These are phyloP conservation scores for Pterocles orientalis DNA, from an alignment of 2,113 vertebrate genomes.

Conservation along the genomic window DNA sequence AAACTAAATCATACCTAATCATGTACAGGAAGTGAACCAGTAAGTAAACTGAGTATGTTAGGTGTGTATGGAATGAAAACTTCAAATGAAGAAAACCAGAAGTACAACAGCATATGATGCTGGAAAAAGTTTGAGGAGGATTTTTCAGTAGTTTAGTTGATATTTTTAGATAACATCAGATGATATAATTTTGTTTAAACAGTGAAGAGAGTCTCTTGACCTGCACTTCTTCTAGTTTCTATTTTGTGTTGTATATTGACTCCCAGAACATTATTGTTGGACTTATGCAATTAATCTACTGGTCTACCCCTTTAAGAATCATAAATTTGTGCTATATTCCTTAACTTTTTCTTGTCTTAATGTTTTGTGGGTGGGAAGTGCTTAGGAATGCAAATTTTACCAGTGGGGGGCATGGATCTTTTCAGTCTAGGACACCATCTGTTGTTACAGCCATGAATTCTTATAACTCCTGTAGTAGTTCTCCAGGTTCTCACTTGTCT, in stretches of 20 bases:
- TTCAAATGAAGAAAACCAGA: neutral
- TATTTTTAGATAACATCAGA: neutral
- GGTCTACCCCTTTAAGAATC: accelerated
- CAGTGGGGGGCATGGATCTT: neutral
- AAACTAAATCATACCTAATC: accelerated
- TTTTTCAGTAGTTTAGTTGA: neutral
- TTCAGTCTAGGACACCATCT: neutral
- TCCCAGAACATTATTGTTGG: neutral
- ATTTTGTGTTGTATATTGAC: neutral
- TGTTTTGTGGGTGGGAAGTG: neutral
- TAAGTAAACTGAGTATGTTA: neutral
- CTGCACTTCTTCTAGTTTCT: neutral
- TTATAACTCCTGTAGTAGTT: neutral
- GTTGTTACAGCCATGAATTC: neutral
- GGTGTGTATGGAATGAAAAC: neutral
- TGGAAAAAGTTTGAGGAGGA: neutral
- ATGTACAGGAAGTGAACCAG: neutral
- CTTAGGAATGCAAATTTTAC: neutral
- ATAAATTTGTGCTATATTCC: accelerated
- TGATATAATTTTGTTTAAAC: neutral
- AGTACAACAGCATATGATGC: neutral
- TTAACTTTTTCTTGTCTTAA: neutral
- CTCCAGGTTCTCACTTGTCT: neutral
- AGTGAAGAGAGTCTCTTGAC: neutral
- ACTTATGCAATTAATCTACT: accelerated